Conservation (phyloP, 2,888 invertebrate genomes). For the Kuschelorhynchus macadamiae region DNA sequence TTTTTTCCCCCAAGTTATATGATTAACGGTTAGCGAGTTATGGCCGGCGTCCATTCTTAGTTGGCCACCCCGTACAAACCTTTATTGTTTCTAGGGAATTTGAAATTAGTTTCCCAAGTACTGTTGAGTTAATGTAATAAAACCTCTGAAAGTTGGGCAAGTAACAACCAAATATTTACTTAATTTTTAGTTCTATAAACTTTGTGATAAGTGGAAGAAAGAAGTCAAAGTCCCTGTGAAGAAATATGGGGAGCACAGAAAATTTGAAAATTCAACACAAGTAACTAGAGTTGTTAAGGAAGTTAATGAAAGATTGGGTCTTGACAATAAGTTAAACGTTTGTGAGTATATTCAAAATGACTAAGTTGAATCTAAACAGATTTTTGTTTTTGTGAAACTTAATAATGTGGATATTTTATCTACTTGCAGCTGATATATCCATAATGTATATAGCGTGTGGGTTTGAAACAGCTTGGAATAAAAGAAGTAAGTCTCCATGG, state of each 20-base stretch:
- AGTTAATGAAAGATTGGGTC: slow-evolving; percentile 75
- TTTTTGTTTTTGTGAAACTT: slow-evolving; percentile 8
- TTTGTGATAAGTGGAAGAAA: slow-evolving; percentile 64
- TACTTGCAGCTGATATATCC: slow-evolving; percentile 72
- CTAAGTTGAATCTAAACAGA: slow-evolving; percentile 4
- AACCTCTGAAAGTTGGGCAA: too few species aligned
- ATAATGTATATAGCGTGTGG: slow-evolving; percentile 83
- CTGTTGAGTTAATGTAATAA: too few species aligned
- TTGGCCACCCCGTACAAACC: too few species aligned
- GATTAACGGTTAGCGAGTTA: too few species aligned
- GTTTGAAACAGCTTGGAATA: slow-evolving; percentile 87
- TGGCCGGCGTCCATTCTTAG: too few species aligned
- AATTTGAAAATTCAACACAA: slow-evolving; percentile 59
- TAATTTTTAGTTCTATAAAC: slow-evolving; percentile 65
- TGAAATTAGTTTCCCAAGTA: too few species aligned
- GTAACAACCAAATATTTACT: neutral
- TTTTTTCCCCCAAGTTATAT: too few species aligned
- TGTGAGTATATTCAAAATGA: slow-evolving; percentile 68
- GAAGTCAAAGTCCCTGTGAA: slow-evolving; percentile 63
- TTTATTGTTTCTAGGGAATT: too few species aligned
- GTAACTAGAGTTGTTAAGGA: slow-evolving; percentile 73
- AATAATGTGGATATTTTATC: too few species aligned
- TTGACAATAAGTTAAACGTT: slow-evolving; percentile 69
- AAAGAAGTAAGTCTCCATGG: slow-evolving; percentile 79
- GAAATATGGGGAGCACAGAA: slow-evolving; percentile 55